phyloP scores from a whole-genome alignment of 1,140 invertebrate genomes.

The Arion vulgaris region DNA sequence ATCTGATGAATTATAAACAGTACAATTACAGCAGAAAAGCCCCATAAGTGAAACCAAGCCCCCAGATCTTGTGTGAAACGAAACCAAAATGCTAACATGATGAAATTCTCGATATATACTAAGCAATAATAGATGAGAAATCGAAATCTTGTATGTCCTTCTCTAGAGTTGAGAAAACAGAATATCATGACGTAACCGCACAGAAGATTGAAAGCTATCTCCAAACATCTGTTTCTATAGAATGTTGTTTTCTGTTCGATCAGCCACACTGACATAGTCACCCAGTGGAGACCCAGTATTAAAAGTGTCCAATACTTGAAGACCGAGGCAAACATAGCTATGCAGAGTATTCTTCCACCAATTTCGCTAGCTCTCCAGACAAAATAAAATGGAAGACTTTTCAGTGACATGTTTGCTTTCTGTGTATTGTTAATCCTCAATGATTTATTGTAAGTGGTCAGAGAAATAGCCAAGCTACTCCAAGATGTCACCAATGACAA shows the following conservation, averaged over 20 bases:
- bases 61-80: conserved; percentile 56
- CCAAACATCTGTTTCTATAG: conserved; percentile 60
- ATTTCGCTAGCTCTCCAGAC: conserved; percentile 82
- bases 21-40: conserved; percentile 56
- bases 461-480: conserved; percentile 87
- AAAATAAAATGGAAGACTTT: conserved; percentile 74
- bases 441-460: conserved; percentile 86
- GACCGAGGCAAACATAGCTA: conserved; percentile 76
- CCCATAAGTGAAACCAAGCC: conserved; percentile 65
- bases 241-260: conserved; percentile 77
- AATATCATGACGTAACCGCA: conserved; percentile 83
- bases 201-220: conserved; percentile 79
- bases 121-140: conserved; percentile 79
- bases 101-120: conserved; percentile 78
- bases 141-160: conserved; percentile 77
- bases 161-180: conserved; percentile 80
- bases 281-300: conserved; percentile 78
- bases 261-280: conserved; percentile 84
- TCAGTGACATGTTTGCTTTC: conserved; percentile 79
- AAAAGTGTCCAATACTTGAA: conserved; percentile 74
- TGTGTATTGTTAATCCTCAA: conserved; percentile 78
- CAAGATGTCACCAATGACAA: conserved; percentile 78
- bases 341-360: conserved; percentile 77
- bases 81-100: conserved; percentile 76
- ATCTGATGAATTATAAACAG: conserved; percentile 58